A percentile compares a stretch with the other conserved stretches of the same genome.
Conservation (phyloP, 2,888 invertebrate genomes). For the Eupithecia pulchellata region DNA sequence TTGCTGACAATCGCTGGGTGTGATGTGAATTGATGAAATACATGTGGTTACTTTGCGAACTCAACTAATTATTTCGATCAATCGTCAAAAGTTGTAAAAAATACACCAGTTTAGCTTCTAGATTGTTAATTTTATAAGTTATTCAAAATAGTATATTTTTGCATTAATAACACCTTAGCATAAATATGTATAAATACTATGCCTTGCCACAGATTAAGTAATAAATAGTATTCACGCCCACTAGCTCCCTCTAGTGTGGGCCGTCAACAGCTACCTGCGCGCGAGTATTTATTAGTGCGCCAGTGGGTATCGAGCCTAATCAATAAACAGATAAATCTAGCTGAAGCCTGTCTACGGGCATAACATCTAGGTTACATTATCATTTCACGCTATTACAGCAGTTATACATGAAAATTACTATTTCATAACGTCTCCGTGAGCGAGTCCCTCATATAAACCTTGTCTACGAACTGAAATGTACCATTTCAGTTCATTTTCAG, state of each 20-base stretch:
- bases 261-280: slow-evolving; percentile 41
- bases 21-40: not conserved
- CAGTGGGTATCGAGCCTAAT: slow-evolving; percentile 29
- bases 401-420: not conserved
- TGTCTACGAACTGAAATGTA: not conserved
- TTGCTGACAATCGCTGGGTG: not conserved
- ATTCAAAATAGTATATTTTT: not conserved
- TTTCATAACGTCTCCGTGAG: not conserved
- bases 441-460: not conserved
- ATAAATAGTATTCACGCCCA: slow-evolving; percentile 35
- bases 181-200: not conserved
- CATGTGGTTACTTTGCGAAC: not conserved
- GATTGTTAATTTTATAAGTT: no score
- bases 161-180: not conserved
- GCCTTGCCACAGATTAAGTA: not conserved
- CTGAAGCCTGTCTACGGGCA: slow-evolving; percentile 25
- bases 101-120: not conserved
- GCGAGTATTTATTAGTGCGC: slow-evolving; percentile 34
- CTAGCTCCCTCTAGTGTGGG: slow-evolving; percentile 33
- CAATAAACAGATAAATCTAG: slow-evolving; percentile 38
- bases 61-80: not conserved
- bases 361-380: slow-evolving; percentile 11
- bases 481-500: no score
- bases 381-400: not conserved
- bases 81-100: not conserved